phyloP scores from a whole-genome alignment of 2,113 vertebrate genomes.

The Orycteropus afer region DNA sequence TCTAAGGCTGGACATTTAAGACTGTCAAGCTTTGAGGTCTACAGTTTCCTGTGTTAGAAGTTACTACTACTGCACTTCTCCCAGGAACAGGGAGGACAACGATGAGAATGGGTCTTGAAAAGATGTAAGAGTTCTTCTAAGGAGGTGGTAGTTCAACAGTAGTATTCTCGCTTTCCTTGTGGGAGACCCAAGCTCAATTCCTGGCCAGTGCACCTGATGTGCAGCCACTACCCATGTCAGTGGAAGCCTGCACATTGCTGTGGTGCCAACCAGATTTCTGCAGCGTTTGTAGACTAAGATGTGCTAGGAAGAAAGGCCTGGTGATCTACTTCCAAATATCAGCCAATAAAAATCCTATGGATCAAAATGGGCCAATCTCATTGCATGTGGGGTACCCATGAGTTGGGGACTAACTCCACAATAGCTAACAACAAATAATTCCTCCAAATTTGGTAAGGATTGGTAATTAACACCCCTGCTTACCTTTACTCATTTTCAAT shows the following conservation, averaged over 20 bases:
- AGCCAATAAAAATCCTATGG: not conserved
- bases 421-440: not conserved
- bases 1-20: not conserved
- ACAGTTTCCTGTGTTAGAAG: not conserved
- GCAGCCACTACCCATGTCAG: not conserved
- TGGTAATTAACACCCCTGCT: slow-evolving; percentile 53
- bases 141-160: not conserved
- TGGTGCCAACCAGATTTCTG: not conserved
- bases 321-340: not conserved
- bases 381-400: not conserved
- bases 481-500: slow-evolving; percentile 31
- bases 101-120: slow-evolving; percentile 42
- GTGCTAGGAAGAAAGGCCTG: not conserved
- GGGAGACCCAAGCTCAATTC: not conserved
- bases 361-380: not conserved
- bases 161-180: not conserved
- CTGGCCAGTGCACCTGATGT: not conserved
- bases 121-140: slow-evolving; percentile 20
- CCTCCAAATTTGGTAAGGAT: slow-evolving; percentile 8
- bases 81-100: not conserved
- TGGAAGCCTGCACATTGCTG: not conserved
- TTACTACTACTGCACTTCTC: not conserved
- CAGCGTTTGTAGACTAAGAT: not conserved
- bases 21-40: not conserved
- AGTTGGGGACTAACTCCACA: not conserved